Conservation (phyloP, 2,888 invertebrate genomes). For the Heteromurus nitidus region DNA sequence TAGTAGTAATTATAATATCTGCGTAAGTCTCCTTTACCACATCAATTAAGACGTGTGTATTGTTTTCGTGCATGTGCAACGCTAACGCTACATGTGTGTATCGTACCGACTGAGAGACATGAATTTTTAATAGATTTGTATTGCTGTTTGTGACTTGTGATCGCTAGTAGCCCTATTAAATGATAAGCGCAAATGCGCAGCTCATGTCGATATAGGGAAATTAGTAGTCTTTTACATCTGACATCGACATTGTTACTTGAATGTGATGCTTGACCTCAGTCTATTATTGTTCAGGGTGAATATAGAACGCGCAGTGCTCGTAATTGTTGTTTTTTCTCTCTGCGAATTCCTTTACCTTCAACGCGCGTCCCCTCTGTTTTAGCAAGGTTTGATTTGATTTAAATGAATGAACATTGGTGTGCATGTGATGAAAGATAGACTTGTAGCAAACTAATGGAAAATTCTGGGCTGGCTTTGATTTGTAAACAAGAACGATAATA, state of each 20-base stretch:
- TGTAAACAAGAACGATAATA: background rate
- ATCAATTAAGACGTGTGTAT: conserved; percentile 8
- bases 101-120: background rate
- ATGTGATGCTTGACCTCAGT: conserved; percentile 34
- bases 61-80: conserved; percentile 17
- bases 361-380: background rate
- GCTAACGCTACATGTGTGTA: conserved; percentile 5
- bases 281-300: conserved; percentile 32
- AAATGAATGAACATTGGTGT: conserved; percentile 5
- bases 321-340: background rate
- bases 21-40: background rate
- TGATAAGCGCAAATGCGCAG: background rate
- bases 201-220: background rate
- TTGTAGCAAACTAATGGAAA: background rate
- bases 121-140: background rate
- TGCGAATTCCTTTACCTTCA: conserved; percentile 24
- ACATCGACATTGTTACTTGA: conserved; percentile 32
- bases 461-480: background rate
- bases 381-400: conserved; percentile 14
- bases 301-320: conserved; percentile 18
- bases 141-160: conserved; percentile 1
- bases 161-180: background rate
- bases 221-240: background rate
- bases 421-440: background rate
- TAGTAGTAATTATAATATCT: conserved; percentile 1